These are phyloP conservation scores for Eriocheir sinensis DNA, from an alignment of 1,140 invertebrate species.

Conservation along the genomic window DNA sequence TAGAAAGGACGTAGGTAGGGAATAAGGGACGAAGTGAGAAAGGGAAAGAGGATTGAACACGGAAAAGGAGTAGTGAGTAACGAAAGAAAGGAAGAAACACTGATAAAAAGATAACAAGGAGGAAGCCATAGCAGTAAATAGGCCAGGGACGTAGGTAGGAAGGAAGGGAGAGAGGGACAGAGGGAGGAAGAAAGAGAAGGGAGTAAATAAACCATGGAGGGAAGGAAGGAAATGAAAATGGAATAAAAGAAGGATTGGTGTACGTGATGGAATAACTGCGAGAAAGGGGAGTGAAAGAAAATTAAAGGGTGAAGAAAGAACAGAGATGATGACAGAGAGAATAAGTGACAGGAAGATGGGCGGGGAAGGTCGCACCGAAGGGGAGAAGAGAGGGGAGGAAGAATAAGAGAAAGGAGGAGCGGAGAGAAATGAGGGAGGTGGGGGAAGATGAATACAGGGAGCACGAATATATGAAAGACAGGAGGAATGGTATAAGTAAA, in stretches of 20 bases:
- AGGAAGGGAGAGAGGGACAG: background rate
- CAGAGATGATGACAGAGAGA: background rate
- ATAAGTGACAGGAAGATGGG: background rate
- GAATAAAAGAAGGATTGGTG: background rate
- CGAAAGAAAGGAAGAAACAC: too few species aligned
- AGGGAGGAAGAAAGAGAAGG: background rate
- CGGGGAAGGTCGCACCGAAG: background rate
- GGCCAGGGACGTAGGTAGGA: too few species aligned
- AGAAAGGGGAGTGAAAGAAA: background rate
- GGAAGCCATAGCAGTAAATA: too few species aligned
- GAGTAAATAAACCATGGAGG: background rate
- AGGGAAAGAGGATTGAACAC: background rate
- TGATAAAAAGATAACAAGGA: too few species aligned
- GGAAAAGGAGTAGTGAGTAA: background rate
- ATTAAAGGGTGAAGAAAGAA: background rate
- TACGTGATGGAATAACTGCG: too few species aligned
- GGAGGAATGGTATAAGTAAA: too few species aligned
- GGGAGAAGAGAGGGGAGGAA: too few species aligned
- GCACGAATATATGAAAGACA: too few species aligned
- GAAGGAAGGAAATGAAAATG: background rate
- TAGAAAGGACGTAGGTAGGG: background rate
- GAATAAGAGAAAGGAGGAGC: too few species aligned
- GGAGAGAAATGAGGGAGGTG: too few species aligned
- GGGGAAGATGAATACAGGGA: too few species aligned
- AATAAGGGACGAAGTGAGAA: background rate